phyloP scores from a whole-genome alignment of 2,797 vertebrate genomes.

The Accipiter badius region DNA sequence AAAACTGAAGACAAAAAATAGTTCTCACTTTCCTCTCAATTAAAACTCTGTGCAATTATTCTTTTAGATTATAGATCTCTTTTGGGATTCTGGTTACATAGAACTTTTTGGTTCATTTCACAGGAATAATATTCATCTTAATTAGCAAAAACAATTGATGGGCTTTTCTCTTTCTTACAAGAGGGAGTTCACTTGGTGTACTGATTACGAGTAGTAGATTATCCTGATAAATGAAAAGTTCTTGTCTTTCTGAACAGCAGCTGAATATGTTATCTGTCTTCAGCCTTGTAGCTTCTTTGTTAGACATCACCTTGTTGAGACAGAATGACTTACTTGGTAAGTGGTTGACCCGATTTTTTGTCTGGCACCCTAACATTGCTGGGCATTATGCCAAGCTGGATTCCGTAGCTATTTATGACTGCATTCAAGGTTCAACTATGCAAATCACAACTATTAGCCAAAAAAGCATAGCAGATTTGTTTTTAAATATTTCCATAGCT shows the following conservation, averaged over 20 bases:
- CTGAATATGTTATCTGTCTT: conserved; percentile 60
- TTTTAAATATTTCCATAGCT: conserved; percentile 45
- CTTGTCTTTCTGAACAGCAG: conserved; percentile 75
- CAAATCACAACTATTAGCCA: conserved; percentile 67
- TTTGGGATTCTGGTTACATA: conserved; percentile 82
- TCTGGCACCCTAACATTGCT: conserved; percentile 63
- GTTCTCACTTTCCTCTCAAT: conserved; percentile 81
- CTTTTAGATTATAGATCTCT: conserved; percentile 86
- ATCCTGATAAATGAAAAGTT: conserved; percentile 67
- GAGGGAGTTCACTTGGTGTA: conserved; percentile 75
- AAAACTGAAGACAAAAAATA: conserved; percentile 77
- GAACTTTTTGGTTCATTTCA: conserved; percentile 81
- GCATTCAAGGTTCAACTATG: conserved; percentile 65
- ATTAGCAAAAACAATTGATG: conserved; percentile 89
- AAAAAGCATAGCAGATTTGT: conserved; percentile 47
- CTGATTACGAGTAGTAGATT: conserved; percentile 75
- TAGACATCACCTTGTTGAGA: conserved; percentile 65
- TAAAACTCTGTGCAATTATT: conserved; percentile 89
- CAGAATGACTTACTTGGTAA: conserved; percentile 52
- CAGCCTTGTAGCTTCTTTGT: conserved; percentile 59
- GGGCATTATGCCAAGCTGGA: conserved; percentile 49
- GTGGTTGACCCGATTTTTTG: conserved; percentile 53
- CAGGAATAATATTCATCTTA: conserved; percentile 85
- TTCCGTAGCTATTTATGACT: conserved; percentile 67
- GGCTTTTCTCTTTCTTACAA: conserved; percentile 73